Evolutionary conservation across 2,113 vertebrate genomes (phyloP).

Genomic region (Sminthopsis crassicaudata): DNA sequence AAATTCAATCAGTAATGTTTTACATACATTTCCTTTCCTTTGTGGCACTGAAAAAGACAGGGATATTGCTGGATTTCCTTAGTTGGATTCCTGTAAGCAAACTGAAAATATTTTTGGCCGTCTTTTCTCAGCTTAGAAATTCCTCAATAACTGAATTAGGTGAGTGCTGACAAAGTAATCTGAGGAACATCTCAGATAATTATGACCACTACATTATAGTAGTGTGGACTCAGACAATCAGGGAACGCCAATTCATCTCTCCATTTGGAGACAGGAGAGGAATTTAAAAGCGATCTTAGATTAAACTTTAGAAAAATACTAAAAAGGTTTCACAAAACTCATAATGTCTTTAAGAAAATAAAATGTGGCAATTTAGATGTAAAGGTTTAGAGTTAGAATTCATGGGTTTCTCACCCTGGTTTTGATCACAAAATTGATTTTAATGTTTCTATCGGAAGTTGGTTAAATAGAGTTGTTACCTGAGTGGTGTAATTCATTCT

Average conservation of each 20-base stretch:
- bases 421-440: slow-evolving; percentile 72
- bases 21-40: slow-evolving; percentile 68
- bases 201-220: slow-evolving; percentile 88
- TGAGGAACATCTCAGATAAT: slow-evolving; percentile 84
- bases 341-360: slow-evolving; percentile 77
- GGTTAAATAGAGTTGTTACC: slow-evolving; percentile 68
- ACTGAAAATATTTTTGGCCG: slow-evolving; percentile 81
- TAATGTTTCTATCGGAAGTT: slow-evolving; percentile 80
- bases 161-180: slow-evolving; percentile 78
- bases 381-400: slow-evolving; percentile 74
- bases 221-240: slow-evolving; percentile 89
- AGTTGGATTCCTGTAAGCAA: slow-evolving; percentile 74
- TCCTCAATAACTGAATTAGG: slow-evolving; percentile 76
- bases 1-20: slow-evolving; percentile 78
- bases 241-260: slow-evolving; percentile 83
- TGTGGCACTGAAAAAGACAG: slow-evolving; percentile 75
- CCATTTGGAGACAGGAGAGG: slow-evolving; percentile 81
- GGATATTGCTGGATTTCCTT: slow-evolving; percentile 68
- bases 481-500: slow-evolving; percentile 77
- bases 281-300: slow-evolving; percentile 80
- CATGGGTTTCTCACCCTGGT: slow-evolving; percentile 75
- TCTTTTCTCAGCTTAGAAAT: slow-evolving; percentile 85
- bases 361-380: slow-evolving; percentile 65
- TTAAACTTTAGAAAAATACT: slow-evolving; percentile 81
- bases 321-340: slow-evolving; percentile 76